phyloP scores from a whole-genome alignment of 2,888 invertebrate genomes.

The Epinotia ramella region DNA sequence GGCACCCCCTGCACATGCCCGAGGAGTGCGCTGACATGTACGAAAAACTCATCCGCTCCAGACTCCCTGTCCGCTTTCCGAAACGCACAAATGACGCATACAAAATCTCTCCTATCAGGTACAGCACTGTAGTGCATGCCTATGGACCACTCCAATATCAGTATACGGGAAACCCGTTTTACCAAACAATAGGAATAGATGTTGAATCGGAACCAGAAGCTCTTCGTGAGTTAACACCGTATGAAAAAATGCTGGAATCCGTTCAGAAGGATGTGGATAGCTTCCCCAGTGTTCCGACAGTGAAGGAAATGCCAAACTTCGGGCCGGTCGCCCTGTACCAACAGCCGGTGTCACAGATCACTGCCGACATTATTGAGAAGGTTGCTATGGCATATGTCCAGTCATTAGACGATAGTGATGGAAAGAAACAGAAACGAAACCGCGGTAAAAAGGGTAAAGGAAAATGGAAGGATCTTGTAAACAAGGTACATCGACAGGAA shows the following conservation, averaged over 20 bases:
- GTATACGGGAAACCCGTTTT: neutral
- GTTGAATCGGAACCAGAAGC: neutral
- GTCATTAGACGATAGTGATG: slow-evolving; percentile 7
- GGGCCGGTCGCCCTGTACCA: slow-evolving; percentile 69
- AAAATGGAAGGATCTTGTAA: slow-evolving; percentile 22
- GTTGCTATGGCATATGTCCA: slow-evolving; percentile 59
- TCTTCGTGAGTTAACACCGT: slow-evolving; percentile 51
- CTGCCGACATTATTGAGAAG: slow-evolving; percentile 63
- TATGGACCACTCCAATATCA: neutral
- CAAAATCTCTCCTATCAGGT: neutral
- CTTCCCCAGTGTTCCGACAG: slow-evolving; percentile 61
- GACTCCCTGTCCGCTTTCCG: slow-evolving; percentile 40
- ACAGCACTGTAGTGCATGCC: neutral
- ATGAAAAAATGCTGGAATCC: slow-evolving; percentile 63
- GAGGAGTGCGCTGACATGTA: slow-evolving; percentile 67
- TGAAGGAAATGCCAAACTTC: slow-evolving; percentile 62
- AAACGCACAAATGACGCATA: slow-evolving; percentile 36
- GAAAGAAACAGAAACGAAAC: neutral
- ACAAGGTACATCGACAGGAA: neutral
- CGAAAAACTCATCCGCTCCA: slow-evolving; percentile 62
- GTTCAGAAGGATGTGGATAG: slow-evolving; percentile 62
- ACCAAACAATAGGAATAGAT: slow-evolving; percentile 13
- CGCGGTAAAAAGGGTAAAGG: slow-evolving; percentile 1
- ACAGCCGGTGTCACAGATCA: slow-evolving; percentile 70
- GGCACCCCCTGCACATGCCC: slow-evolving; percentile 76